These are phyloP conservation scores for Brachystomella parvula DNA, from an alignment of 1,140 invertebrate species.

Conservation along the genomic window DNA sequence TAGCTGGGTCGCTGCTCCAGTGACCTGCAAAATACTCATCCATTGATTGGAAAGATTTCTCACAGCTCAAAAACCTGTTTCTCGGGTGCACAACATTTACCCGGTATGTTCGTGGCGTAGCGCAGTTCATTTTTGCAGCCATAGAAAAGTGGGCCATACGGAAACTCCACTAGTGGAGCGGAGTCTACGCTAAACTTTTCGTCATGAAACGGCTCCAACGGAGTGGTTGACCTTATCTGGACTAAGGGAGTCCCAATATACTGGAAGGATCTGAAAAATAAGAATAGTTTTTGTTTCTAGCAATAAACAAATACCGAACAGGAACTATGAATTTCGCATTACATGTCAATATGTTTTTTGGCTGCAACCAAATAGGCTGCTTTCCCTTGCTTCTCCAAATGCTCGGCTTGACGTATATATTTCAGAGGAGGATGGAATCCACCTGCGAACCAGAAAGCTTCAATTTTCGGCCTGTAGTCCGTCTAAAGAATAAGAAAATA, in stretches of 20 bases:
- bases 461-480: slow-evolving; percentile 63
- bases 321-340: too few relatives aligned
- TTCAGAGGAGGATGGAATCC: slow-evolving; percentile 58
- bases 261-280: slow-evolving; percentile 47
- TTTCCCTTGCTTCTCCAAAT: too few relatives aligned
- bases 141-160: slow-evolving; percentile 51
- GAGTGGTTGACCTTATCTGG: slow-evolving; percentile 55
- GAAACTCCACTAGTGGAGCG: slow-evolving; percentile 40
- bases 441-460: slow-evolving; percentile 70
- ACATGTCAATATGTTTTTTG: too few relatives aligned
- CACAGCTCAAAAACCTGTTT: background rate
- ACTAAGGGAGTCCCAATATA: slow-evolving; percentile 57
- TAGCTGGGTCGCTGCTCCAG: slow-evolving; percentile 65
- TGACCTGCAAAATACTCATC: slow-evolving; percentile 52
- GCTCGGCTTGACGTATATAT: too few relatives aligned
- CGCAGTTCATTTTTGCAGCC: slow-evolving; percentile 49
- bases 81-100: slow-evolving; percentile 44
- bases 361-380: too few relatives aligned
- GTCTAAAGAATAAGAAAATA: slow-evolving; percentile 45
- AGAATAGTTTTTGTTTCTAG: too few relatives aligned
- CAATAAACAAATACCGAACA: too few relatives aligned
- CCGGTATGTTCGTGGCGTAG: slow-evolving; percentile 64
- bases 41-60: slow-evolving; percentile 16
- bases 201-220: slow-evolving; percentile 55
- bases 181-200: slow-evolving; percentile 43